These are phyloP conservation scores for Heterochromis multidens DNA, from an alignment of 2,113 vertebrate genomes.

Conservation along the genomic window DNA sequence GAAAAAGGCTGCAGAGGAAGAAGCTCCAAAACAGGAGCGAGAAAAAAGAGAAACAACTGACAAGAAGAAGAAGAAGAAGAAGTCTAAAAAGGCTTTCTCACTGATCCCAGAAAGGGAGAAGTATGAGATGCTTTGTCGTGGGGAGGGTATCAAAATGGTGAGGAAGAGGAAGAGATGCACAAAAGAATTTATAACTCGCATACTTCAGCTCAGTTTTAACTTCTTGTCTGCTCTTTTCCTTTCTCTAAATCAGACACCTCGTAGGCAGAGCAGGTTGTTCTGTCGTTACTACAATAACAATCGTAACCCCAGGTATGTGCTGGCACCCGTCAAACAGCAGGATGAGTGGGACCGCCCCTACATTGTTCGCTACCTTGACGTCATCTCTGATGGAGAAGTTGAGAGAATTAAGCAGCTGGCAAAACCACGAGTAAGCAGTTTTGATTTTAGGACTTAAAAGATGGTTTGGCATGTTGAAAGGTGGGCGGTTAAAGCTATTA, in stretches of 20 bases:
- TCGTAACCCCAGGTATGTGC: constrained; percentile 79
- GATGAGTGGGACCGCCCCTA: constrained; percentile 95
- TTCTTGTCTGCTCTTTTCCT: neutral
- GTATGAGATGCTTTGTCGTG: constrained; percentile 97
- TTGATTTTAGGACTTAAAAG: neutral
- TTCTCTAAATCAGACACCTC: constrained; percentile 78
- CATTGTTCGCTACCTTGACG: constrained; percentile 90
- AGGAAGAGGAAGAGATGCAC: neutral
- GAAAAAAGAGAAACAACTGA: constrained; percentile 11
- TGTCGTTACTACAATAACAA: constrained; percentile 90
- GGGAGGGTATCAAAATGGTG: constrained; percentile 93
- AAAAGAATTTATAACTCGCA: too few species aligned
- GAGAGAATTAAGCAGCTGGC: constrained; percentile 89
- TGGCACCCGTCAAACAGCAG: constrained; percentile 89
- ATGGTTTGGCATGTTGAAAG: neutral
- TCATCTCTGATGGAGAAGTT: constrained; percentile 92
- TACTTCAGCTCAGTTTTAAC: neutral
- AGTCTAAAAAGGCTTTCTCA: constrained; percentile 68
- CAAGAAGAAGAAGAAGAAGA: constrained; percentile 49
- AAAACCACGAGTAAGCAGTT: constrained; percentile 87
- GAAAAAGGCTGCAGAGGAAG: constrained; percentile 69
- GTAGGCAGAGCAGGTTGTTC: constrained; percentile 87
- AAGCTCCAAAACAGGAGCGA: constrained; percentile 49
- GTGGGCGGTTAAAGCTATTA: constrained; percentile 3
- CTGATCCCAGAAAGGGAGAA: constrained; percentile 92